Evolutionary conservation across 2,113 vertebrate genomes (phyloP).

Genomic region (Carettochelys insculpta): DNA sequence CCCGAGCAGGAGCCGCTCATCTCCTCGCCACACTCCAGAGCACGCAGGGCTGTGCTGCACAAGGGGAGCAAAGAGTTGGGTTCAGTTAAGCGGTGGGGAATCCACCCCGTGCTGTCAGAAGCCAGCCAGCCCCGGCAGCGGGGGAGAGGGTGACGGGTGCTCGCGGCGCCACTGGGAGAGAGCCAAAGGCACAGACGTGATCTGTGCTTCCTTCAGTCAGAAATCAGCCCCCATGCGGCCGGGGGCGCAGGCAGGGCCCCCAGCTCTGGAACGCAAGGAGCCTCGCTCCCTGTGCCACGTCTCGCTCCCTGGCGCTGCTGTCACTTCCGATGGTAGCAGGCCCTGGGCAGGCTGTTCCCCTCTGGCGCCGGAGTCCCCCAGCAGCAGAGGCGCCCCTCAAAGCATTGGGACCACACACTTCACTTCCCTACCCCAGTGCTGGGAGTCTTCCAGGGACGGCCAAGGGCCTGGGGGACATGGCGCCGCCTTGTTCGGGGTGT

Average conservation of each 20-base stretch:
- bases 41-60: rapidly evolving
- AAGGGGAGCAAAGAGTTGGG: not conserved
- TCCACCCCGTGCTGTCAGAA: not conserved
- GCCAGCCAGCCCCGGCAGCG: not conserved
- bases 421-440: not conserved
- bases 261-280: not conserved
- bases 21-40: rapidly evolving
- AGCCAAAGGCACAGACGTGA: not conserved
- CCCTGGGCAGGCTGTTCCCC: not conserved
- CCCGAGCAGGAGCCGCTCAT: rapidly evolving
- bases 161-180: not conserved
- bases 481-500: not conserved
- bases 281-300: not conserved
- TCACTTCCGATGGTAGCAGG: rapidly evolving
- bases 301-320: not conserved
- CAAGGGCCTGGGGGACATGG: not conserved
- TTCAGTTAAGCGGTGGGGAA: not conserved
- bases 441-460: not conserved
- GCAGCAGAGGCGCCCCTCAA: not conserved
- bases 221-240: not conserved
- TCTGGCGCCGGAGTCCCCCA: not conserved
- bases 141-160: not conserved
- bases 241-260: not conserved
- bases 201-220: not conserved
- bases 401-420: not conserved